Conservation (phyloP, 2,113 vertebrate genomes). For the Python bivittatus region DNA sequence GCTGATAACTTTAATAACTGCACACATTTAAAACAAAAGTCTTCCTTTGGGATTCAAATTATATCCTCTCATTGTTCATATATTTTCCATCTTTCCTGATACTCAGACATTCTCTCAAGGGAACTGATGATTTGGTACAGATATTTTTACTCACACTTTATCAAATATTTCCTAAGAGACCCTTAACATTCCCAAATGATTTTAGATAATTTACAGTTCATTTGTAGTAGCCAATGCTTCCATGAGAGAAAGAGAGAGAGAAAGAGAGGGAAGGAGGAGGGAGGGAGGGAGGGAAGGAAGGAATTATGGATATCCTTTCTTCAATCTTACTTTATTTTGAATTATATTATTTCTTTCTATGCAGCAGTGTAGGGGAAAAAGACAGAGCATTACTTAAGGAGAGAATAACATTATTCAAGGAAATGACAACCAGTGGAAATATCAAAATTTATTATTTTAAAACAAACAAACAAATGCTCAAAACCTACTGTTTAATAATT, state of each 20-base stretch:
- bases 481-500: neutral
- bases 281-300: no score
- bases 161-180: slow-evolving; percentile 34
- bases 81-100: neutral
- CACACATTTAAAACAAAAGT: slow-evolving; percentile 29
- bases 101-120: slow-evolving; percentile 11
- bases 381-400: neutral
- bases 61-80: neutral
- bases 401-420: neutral
- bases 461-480: neutral
- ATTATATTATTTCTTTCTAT: fast-evolving
- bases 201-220: slow-evolving; percentile 32
- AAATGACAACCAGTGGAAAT: neutral
- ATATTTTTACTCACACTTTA: slow-evolving; percentile 47
- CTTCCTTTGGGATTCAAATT: slow-evolving; percentile 14
- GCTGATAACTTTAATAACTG: slow-evolving; percentile 26
- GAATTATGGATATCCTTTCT: no score
- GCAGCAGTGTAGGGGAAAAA: neutral
- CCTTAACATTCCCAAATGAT: slow-evolving; percentile 32
- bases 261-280: neutral
- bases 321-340: slow-evolving; percentile 2
- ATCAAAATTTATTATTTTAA: neutral
- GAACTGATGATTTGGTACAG: neutral
- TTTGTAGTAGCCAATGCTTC: slow-evolving; percentile 3
- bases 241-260: neutral